Evolutionary conservation across 2,113 vertebrate genomes (phyloP).

Genomic region (Dicaeum eximium): DNA sequence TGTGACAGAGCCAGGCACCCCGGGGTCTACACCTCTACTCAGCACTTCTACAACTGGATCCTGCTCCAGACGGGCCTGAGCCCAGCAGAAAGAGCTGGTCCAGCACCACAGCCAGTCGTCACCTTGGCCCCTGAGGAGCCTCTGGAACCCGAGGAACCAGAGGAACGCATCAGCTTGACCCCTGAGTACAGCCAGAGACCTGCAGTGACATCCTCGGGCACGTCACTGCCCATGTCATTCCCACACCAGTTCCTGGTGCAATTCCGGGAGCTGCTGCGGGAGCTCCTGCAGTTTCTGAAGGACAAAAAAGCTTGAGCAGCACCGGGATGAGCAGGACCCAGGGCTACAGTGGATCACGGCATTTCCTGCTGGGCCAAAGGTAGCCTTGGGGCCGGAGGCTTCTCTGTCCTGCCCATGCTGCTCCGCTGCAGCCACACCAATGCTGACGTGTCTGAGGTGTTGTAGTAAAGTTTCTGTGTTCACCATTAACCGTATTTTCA

Average conservation of each 20-base stretch:
- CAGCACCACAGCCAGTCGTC: not conserved
- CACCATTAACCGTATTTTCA: not conserved
- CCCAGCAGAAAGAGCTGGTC: fast-evolving
- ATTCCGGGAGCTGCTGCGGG: not conserved
- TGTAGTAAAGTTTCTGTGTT: not conserved
- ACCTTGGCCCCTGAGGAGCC: not conserved
- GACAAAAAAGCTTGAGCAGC: not conserved
- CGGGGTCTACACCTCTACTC: not conserved
- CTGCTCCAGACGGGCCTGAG: not conserved
- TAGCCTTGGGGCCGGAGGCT: not conserved
- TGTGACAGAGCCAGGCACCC: not conserved
- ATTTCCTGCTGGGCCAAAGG: not conserved
- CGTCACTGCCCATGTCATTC: not conserved
- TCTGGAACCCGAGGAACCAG: not conserved
- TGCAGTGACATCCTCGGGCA: not conserved
- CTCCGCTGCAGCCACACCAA: not conserved
- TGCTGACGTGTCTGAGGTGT: not conserved
- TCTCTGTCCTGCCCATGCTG: not conserved
- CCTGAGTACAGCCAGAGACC: not conserved
- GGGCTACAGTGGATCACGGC: fast-evolving
- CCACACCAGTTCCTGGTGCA: not conserved
- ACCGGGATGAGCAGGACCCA: not conserved
- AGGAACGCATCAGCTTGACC: not conserved
- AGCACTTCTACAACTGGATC: not conserved
- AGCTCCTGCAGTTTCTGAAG: not conserved